Evolutionary conservation across 2,113 vertebrate genomes (phyloP), one percentile per base, ranked within the genome.

Genomic region (Natator depressus): DNA sequence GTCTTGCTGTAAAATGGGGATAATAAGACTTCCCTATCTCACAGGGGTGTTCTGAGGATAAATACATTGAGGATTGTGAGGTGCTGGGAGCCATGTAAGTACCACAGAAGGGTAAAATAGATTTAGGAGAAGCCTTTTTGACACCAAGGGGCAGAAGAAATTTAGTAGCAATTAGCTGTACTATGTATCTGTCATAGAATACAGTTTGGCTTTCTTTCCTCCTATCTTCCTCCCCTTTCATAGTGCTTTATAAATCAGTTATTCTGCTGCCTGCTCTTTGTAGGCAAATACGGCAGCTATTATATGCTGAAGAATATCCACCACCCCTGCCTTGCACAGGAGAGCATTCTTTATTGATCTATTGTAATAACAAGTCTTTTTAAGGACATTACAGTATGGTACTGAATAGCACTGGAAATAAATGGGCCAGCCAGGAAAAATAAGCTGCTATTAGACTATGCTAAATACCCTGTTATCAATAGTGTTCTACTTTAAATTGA

Each of bases 191-290:
- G 19, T 90, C 82, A 25, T 8, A 31, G 2, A 1, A 0, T 84
- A 24, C 29, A 49, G 62, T 93, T 76, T 53, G 25, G 20, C 49
- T 1, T 38, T 90, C 46, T 75, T 80, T 89, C 55, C 85, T 85
- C 31, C 4, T 29, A 14, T 76, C 38, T 2, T 5, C 86, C 42
- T 2, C 5, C 86, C 31, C 80, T 80, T 31, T 79, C 80, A 76
- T 89, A 93, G 78, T 10, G 24, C 85, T 91, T 96, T 91, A 80
- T 72, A 79, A 82, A 88, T 88, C 80, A 90, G 29, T 81, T 91
- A 1, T 76, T 93, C 65, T 55, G 14, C 19, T 80, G 8, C 42
- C n/a, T 95, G 24, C 35, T 94, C 3, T 69, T 13, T 42, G 83
- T 27, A 38, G 47, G 81, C 62, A 72, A 69, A 80, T 75, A 24